Conservation (phyloP, 2,888 invertebrate genomes). For the Epinotia brunnichana region DNA sequence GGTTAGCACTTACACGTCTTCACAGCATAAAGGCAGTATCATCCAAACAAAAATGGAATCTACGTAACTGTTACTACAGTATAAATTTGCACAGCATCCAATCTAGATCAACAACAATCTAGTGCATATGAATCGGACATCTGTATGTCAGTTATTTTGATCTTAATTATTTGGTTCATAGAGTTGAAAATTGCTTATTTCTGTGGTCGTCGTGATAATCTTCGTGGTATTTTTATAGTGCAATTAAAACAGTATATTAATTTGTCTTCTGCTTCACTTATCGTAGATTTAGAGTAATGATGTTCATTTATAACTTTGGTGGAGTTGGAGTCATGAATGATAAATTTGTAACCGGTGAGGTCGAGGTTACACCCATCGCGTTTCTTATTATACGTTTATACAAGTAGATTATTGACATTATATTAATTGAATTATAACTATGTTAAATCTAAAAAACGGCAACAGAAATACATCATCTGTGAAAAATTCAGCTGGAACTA, state of each 20-base stretch:
- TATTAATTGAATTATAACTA: no score
- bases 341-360: not conserved
- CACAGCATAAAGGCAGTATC: slow-evolving; percentile 11
- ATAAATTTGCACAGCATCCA: not conserved
- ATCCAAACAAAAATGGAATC: not conserved
- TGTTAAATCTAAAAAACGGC: no score
- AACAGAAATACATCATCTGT: no score
- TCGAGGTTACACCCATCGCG: not conserved
- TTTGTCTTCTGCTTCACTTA: slow-evolving; percentile 29
- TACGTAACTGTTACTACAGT: not conserved
- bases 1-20: slow-evolving; percentile 16
- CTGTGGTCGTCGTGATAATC: not conserved
- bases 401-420: no score
- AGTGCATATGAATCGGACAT: not conserved
- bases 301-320: slow-evolving; percentile 9
- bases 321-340: not conserved
- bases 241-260: slow-evolving; percentile 23
- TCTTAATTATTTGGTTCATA: not conserved
- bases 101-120: slow-evolving; percentile 22
- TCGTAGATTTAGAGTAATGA: slow-evolving; percentile 4
- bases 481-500: no score
- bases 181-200: not conserved
- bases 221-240: slow-evolving; percentile 18
- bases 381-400: no score
- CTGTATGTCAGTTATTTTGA: not conserved